Evolutionary conservation across 35 echinoderm and acorn worm species (phyloP).

Genomic region (Holothuria glaberrima): DNA sequence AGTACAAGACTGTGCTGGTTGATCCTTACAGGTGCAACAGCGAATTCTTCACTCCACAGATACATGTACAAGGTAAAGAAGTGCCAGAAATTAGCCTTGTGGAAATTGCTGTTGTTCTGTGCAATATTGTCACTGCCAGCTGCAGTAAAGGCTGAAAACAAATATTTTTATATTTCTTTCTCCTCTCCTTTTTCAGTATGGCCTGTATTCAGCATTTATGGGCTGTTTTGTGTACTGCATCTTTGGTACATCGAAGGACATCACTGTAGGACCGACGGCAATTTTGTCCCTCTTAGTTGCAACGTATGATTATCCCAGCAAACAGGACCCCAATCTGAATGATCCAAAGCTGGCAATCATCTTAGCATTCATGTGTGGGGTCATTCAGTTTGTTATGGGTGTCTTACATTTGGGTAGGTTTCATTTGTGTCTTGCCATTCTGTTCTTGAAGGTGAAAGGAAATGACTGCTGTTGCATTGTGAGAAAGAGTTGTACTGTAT

Average conservation of each 20-base stretch:
- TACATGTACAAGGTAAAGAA: no score
- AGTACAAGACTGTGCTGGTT: no score
- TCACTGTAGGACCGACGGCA: slow-evolving; percentile 90
- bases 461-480: no score
- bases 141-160: no score
- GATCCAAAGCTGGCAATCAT: slow-evolving; percentile 75
- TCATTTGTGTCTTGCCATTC: neutral
- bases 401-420: slow-evolving; percentile 80
- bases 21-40: no score
- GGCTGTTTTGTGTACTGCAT: slow-evolving; percentile 84
- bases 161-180: neutral
- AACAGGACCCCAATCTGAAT: slow-evolving; percentile 43
- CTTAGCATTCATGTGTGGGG: slow-evolving; percentile 85
- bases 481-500: no score
- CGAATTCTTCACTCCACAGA: no score
- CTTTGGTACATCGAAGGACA: slow-evolving; percentile 87
- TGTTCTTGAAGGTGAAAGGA: neutral
- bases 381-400: slow-evolving; percentile 86
- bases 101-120: no score
- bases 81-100: no score
- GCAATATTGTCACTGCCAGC: no score
- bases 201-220: slow-evolving; percentile 89
- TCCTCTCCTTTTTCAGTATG: slow-evolving; percentile 70
- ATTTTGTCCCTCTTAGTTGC: slow-evolving; percentile 94
- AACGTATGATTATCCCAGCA: slow-evolving; percentile 63